Evolutionary conservation across 2,113 vertebrate species (phyloP), one percentile per base, ranked within the genome.

Genomic region (Xenus cinereus): DNA sequence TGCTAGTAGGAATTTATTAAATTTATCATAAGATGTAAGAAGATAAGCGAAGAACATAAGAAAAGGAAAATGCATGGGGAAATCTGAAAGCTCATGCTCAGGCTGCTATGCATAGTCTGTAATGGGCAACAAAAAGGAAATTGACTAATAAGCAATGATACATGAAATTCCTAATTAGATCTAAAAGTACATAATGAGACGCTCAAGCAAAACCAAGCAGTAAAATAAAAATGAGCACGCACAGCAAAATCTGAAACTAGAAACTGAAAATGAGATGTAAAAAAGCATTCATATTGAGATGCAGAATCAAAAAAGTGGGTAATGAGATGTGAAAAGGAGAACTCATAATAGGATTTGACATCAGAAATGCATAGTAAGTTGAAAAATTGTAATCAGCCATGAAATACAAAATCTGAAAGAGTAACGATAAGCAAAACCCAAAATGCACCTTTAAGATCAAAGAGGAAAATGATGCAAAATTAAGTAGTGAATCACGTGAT

Each of bases 91-190:
- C 77, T 91, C 27, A 24, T n/a, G 28, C 37, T 77, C 59, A 63
- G 73, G 87, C 69, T 66, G 32, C 12, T 89, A 28, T 28, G 19
- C 51, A 35, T 50, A 67, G 33, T 27, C 73, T 75, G 43, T 81
- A 87, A 91, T 33, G 46, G 86, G 46, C 28, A 56, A 45, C 43
- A 71, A 91, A 88, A 87, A 92, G 86, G 91, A 96, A 92, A 96
- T 76, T 79, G 60, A 87, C 64, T 97, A 95, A 95, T 95, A 91
- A 92, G 43, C 2, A 3, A 94, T 94, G 91, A 95, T 87, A 92
- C 80, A 94, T 95, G 74, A 94, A 89, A 95, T 71, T 95, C 57
- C 80, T 96, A 96, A 97, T 97, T 89, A 87, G 69, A 95, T 96
- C 84, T 85, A 91, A 95, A 92, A 92, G 73, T 54, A 87, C 89